A percentile compares a stretch with the other conserved stretches of the same genome.
These are phyloP conservation scores for Heterohyrax brucei DNA, from an alignment of 2,797 vertebrate species.

Conservation along the genomic window DNA sequence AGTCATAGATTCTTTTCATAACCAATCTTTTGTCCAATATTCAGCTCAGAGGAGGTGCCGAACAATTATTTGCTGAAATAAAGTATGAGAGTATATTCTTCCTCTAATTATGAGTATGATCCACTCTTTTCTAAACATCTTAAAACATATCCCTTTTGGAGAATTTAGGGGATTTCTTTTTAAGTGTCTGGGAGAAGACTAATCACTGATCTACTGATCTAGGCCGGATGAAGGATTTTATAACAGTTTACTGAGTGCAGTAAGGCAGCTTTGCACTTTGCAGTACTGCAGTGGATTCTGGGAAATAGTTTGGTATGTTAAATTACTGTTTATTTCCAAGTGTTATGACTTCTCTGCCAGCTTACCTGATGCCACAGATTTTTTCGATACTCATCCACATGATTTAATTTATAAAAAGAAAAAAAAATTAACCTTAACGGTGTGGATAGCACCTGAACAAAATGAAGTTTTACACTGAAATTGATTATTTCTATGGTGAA, in stretches of 20 bases:
- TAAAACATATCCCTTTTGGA: constrained; percentile 23
- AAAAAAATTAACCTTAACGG: constrained; percentile 49
- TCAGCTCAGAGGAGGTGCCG: neutral
- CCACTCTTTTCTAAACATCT: neutral
- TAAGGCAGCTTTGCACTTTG: neutral
- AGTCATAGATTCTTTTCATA: constrained; percentile 26
- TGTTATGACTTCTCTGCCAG: neutral
- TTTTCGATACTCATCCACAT: neutral
- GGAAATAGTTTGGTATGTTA: constrained; percentile 26
- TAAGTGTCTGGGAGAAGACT: neutral
- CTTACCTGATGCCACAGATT: neutral
- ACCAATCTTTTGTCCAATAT: neutral
- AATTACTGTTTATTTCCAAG: constrained; percentile 38
- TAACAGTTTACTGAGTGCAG: constrained; percentile 22
- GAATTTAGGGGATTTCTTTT: constrained; percentile 9
- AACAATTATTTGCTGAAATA: constrained; percentile 42
- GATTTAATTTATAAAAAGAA: constrained; percentile 36
- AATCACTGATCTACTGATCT: constrained; percentile 15
- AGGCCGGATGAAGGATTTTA: neutral
- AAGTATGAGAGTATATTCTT: neutral
- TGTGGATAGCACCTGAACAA: neutral
- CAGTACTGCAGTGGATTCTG: neutral
- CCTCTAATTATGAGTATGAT: neutral
- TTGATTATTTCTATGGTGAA: constrained; percentile 35
- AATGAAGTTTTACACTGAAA: constrained; percentile 1